phyloP scores from a whole-genome alignment of 2,113 vertebrate species.

The Neopipo cinnamomea region DNA sequence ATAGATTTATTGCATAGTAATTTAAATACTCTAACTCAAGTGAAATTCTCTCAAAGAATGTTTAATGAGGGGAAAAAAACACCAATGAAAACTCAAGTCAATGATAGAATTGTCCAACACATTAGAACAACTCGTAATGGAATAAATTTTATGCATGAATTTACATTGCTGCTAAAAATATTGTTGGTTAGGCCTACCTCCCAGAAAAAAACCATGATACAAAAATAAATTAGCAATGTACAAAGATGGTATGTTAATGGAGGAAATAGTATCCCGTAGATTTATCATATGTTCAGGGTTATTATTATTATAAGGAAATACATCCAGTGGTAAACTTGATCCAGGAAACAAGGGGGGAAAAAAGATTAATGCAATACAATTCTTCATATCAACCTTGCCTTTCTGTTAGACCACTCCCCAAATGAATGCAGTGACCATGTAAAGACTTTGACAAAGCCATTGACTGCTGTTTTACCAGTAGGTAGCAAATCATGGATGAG shows the following conservation, averaged over 20 bases:
- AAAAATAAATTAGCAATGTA: neutral
- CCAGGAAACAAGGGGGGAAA: neutral
- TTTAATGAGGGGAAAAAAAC: constrained; percentile 68
- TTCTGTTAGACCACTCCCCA: neutral
- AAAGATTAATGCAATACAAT: neutral
- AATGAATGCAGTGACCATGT: neutral
- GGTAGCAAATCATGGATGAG: neutral
- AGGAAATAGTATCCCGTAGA: neutral
- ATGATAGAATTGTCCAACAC: constrained; percentile 40
- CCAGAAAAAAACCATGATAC: neutral
- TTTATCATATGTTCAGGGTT: constrained; percentile 1
- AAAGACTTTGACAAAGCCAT: neutral
- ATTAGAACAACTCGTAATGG: constrained; percentile 59
- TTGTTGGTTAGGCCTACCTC: neutral
- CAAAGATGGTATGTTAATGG: neutral
- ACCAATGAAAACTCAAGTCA: constrained; percentile 39
- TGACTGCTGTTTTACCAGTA: neutral
- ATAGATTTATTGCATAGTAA: constrained; percentile 61
- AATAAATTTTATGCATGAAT: constrained; percentile 57
- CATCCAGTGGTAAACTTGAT: neutral
- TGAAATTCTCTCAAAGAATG: constrained; percentile 72
- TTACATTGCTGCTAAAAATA: constrained; percentile 61
- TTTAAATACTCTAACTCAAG: constrained; percentile 70
- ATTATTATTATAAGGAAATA: neutral
- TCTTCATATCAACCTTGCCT: neutral